Evolutionary conservation across 2,113 vertebrate species (phyloP).

Genomic region (Periophthalmus modestus): DNA sequence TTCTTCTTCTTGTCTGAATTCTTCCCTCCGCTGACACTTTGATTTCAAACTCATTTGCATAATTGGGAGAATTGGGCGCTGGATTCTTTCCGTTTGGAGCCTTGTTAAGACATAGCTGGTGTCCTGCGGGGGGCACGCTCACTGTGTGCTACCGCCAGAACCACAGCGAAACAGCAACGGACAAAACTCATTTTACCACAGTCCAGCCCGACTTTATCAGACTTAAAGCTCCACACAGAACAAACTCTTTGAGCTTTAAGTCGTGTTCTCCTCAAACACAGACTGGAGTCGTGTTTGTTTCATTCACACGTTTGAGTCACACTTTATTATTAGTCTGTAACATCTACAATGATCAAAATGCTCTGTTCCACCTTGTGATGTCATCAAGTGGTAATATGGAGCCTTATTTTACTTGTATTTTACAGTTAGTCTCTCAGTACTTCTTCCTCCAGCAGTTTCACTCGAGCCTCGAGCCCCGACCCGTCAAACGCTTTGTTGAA

Average conservation of each 20-base stretch:
- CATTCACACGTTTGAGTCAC: too few relatives aligned
- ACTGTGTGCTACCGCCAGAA: conserved; percentile 64
- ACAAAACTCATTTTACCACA: too few relatives aligned
- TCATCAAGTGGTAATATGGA: too few relatives aligned
- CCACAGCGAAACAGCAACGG: background rate
- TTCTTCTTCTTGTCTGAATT: conserved; percentile 70
- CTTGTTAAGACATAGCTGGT: conserved; percentile 80
- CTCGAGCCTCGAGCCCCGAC: conserved; percentile 22
- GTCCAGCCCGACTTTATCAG: too few relatives aligned
- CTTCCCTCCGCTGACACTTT: conserved; percentile 74
- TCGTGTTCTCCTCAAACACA: too few relatives aligned
- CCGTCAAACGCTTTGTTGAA: conserved; percentile 47
- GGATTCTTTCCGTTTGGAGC: conserved; percentile 81
- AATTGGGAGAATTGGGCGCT: conserved; percentile 92
- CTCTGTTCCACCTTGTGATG: too few relatives aligned
- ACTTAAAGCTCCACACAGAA: too few relatives aligned
- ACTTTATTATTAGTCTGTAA: too few relatives aligned
- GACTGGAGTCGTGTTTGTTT: too few relatives aligned
- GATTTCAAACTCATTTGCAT: conserved; percentile 90
- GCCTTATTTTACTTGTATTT: background rate
- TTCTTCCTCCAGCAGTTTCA: background rate
- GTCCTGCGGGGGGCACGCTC: conserved; percentile 80
- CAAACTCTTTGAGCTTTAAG: too few relatives aligned
- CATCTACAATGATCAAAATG: too few relatives aligned
- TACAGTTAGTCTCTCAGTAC: background rate